Evolutionary conservation across 2,888 invertebrate species (phyloP), one percentile per base, ranked within the genome.

Genomic region (Cataglyphis albicans): DNA sequence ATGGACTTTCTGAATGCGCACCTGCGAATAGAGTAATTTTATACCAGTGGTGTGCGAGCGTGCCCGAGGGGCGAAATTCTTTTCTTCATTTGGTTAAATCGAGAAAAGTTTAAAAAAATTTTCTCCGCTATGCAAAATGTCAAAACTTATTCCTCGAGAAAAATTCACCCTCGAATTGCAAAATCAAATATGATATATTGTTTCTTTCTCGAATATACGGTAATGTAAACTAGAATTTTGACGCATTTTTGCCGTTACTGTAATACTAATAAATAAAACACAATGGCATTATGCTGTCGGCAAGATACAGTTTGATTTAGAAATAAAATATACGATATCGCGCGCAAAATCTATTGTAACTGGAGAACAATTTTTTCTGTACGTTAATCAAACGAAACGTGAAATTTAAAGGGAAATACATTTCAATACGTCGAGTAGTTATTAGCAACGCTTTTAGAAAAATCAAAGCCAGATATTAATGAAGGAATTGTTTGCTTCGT

Each of bases 401-500:
- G 29, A 25, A 12, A 41, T 41, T 21, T 9, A 25, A 15, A 35
- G 25, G 12, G 25, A 4, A 18, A 52, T 52, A 52, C 35, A 29
- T 38, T 38, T 52, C 52, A 52, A 52, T 32, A 35, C 25, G 0
- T 25, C 32, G n/a, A 41, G 32, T 21, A 9, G 29, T 70, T 59
- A 59, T 64, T 65, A 70, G 44, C n/a, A 70, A 70, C 18, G 35
- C 72, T 25, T 80, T 59, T 59, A 70, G 59, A 70, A 70, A 80
- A 80, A 74, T 18, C 15, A 76, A 6, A n/a, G n/a, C 0, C 55
- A 68, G 55, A 44, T 57, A 68, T 41, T 76, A 67, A 80, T 80
- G 59, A 59, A 59, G 25, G 59, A 25, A 61, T 70, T 80, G 78
- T 80, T 80, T 18, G 78, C 70, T 41, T 44, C 78, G 72, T 80